A percentile compares a stretch with the other conserved stretches of the same genome.
phyloP scores from a whole-genome alignment of 2,888 invertebrate species.

The Agonopterix alstromeriana region DNA sequence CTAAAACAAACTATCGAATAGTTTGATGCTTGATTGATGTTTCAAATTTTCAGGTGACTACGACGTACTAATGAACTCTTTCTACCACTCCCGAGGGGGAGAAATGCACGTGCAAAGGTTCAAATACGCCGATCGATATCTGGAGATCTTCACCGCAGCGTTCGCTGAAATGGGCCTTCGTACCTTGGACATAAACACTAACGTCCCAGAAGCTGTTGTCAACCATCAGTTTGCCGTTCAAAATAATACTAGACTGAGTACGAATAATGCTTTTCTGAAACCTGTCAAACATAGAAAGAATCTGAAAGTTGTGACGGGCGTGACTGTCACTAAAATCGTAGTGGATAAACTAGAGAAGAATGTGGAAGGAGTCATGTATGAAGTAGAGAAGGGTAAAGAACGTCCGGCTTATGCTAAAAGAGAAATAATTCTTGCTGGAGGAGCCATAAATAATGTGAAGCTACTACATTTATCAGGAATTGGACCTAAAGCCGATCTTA shows the following conservation, averaged over 20 bases:
- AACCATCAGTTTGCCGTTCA: constrained; percentile 58
- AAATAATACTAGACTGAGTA: constrained; percentile 65
- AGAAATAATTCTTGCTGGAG: constrained; percentile 58
- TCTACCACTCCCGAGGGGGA: constrained; percentile 64
- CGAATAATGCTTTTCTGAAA: constrained; percentile 59
- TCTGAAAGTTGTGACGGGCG: constrained; percentile 52
- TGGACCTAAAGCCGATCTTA: constrained; percentile 52
- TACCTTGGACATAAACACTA: constrained; percentile 56
- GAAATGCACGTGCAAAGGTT: constrained; percentile 65
- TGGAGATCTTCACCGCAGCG: constrained; percentile 54
- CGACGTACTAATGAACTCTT: constrained; percentile 61
- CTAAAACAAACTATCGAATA: too few species aligned
- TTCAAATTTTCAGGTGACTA: constrained; percentile 54
- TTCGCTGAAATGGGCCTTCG: constrained; percentile 65
- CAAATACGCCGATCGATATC: constrained; percentile 55
- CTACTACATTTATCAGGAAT: constrained; percentile 62
- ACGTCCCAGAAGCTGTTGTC: constrained; percentile 58
- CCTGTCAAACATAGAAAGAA: constrained; percentile 60
- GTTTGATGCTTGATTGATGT: not conserved
- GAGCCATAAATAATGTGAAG: constrained; percentile 66
- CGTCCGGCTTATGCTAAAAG: constrained; percentile 56
- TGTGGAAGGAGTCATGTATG: constrained; percentile 58
- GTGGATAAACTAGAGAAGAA: constrained; percentile 55
- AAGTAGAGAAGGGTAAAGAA: constrained; percentile 60
- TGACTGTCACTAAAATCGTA: constrained; percentile 57